phyloP scores from a whole-genome alignment of 2,113 vertebrate genomes.

The Tursiops truncatus region DNA sequence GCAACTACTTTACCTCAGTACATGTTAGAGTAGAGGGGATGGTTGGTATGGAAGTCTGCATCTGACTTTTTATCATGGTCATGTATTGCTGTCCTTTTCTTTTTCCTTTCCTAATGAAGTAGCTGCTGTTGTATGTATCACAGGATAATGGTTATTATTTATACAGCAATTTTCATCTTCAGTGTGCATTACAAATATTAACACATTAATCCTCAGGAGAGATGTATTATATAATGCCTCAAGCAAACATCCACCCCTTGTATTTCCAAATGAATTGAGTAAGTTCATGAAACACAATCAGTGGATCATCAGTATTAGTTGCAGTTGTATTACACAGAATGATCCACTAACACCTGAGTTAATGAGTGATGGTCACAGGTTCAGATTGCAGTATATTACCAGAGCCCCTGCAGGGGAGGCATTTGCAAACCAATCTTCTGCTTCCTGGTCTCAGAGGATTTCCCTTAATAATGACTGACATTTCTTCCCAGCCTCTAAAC shows the following conservation, averaged over 20 bases:
- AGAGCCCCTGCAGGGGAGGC: constrained; percentile 1
- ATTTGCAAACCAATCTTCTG: constrained; percentile 63
- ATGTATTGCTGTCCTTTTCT: neutral
- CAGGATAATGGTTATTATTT: constrained; percentile 70
- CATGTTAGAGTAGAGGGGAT: neutral
- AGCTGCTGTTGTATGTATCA: constrained; percentile 26
- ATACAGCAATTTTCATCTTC: constrained; percentile 68
- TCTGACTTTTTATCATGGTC: constrained; percentile 28
- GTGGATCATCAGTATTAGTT: constrained; percentile 62
- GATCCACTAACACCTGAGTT: constrained; percentile 33
- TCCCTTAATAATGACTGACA: constrained; percentile 69
- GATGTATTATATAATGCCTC: constrained; percentile 53
- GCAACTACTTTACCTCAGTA: neutral
- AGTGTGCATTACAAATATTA: constrained; percentile 64
- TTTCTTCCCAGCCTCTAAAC: constrained; percentile 61
- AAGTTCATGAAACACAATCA: constrained; percentile 66
- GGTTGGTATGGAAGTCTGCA: neutral
- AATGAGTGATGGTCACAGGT: constrained; percentile 62
- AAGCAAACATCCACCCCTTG: constrained; percentile 50
- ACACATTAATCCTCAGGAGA: constrained; percentile 61
- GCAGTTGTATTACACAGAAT: constrained; percentile 47
- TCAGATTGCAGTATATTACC: constrained; percentile 52
- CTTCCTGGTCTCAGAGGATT: constrained; percentile 50
- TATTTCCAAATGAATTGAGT: constrained; percentile 62
- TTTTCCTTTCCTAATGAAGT: constrained; percentile 23